Conservation (phyloP, 2,888 invertebrate species). For the Drosophila seclusa region DNA sequence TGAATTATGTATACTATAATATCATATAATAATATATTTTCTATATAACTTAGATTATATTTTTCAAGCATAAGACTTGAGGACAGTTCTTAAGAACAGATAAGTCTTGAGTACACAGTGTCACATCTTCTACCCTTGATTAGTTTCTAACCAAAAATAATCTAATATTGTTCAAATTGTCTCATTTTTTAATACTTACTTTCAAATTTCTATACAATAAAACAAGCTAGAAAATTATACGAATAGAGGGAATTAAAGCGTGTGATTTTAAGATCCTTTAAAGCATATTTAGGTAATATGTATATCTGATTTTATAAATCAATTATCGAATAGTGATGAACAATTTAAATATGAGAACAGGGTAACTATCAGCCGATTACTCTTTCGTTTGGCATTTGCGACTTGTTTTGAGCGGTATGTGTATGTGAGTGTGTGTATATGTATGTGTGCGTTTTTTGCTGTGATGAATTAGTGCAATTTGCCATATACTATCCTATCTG, state of each 20-base stretch:
- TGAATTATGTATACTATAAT: not conserved
- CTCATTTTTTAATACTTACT: not conserved
- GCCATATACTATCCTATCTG: slow-evolving; percentile 53
- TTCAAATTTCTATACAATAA: not conserved
- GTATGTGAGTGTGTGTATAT: slow-evolving; percentile 1
- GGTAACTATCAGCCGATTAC: not conserved
- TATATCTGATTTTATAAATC: not conserved
- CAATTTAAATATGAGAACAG: not conserved
- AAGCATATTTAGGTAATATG: not conserved
- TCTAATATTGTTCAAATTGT: too few species aligned
- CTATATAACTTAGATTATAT: not conserved
- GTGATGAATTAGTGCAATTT: slow-evolving; percentile 75
- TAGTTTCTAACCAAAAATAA: not conserved
- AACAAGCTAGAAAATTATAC: not conserved
- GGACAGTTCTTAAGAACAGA: not conserved
- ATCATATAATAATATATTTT: not conserved
- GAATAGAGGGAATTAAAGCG: not conserved
- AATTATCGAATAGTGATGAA: not conserved
- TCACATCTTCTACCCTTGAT: not conserved
- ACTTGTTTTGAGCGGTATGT: slow-evolving; percentile 9
- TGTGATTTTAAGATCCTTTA: not conserved
- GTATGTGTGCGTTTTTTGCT: slow-evolving; percentile 13
- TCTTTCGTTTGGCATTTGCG: not conserved
- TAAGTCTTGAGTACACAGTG: slow-evolving; percentile 4
- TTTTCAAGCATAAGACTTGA: not conserved